phyloP scores from a whole-genome alignment of 2,113 vertebrate genomes.

The mouse (Mus musculus) region DNA sequence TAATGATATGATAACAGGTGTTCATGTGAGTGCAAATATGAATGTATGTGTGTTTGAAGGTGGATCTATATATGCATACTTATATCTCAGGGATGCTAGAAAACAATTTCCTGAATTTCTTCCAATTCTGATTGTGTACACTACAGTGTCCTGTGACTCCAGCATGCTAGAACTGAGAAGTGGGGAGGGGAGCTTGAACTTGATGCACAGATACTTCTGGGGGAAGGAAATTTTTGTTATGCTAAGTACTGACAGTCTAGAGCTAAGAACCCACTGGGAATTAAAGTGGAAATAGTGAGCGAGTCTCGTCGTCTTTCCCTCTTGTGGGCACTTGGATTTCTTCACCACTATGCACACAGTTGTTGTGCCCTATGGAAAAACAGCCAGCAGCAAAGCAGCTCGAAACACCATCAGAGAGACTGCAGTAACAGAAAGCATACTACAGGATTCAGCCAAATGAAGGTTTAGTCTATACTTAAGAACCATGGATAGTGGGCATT shows the following conservation, averaged over 20 bases:
- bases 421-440: neutral
- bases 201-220: neutral
- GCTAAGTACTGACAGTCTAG: neutral
- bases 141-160: neutral
- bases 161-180: neutral
- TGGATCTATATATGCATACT: neutral
- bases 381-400: constrained; percentile 7
- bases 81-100: neutral
- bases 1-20: neutral
- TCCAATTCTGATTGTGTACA: neutral
- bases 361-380: neutral
- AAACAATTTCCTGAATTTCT: neutral
- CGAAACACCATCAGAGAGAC: neutral
- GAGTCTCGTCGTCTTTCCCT: neutral
- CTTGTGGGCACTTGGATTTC: neutral
- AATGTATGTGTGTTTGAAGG: neutral
- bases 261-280: neutral
- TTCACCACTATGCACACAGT: neutral
- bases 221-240: constrained; percentile 33
- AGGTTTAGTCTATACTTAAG: neutral
- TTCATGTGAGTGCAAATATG: neutral
- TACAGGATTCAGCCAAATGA: constrained; percentile 23
- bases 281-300: neutral
- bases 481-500: neutral
- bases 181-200: neutral